Conservation (phyloP, 1,140 invertebrate species). For the Cepaea nemoralis region DNA sequence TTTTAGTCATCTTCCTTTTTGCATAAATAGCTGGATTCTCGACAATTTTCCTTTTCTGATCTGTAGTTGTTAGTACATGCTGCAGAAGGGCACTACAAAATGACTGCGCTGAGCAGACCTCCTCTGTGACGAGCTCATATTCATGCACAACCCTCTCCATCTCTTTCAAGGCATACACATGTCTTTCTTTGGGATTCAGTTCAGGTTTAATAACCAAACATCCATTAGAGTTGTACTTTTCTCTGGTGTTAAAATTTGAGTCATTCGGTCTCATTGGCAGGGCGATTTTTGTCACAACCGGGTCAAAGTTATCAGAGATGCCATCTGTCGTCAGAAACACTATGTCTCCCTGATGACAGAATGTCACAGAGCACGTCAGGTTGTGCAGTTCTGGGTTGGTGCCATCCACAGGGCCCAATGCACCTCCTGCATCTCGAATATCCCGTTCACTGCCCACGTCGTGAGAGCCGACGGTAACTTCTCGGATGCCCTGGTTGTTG, state of each 20-base stretch:
- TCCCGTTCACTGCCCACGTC: conserved; percentile 89
- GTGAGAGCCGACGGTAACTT: conserved; percentile 82
- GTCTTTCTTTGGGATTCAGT: conserved; percentile 70
- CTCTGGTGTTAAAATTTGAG: conserved; percentile 48
- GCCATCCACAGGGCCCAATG: conserved; percentile 86
- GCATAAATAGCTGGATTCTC: conserved; percentile 69
- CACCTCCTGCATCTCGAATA: conserved; percentile 91
- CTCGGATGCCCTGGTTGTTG: conserved; percentile 81
- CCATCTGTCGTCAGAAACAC: conserved; percentile 92
- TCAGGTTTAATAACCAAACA: conserved; percentile 63
- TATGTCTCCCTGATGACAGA: conserved; percentile 86
- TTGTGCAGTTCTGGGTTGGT: conserved; percentile 90
- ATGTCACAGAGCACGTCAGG: conserved; percentile 89
- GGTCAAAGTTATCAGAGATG: conserved; percentile 94
- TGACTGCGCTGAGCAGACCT: conserved; percentile 69
- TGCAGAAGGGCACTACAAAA: conserved; percentile 70
- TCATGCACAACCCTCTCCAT: conserved; percentile 72
- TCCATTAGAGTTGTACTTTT: conserved; percentile 41
- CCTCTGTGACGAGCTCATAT: conserved; percentile 69
- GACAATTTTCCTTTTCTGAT: conserved; percentile 69
- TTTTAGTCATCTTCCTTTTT: conserved; percentile 61
- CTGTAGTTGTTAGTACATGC: conserved; percentile 69
- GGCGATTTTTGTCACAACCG: conserved; percentile 93
- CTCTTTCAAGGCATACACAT: conserved; percentile 71
- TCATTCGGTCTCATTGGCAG: conserved; percentile 73